phyloP scores from a whole-genome alignment of 2,113 vertebrate genomes.

The Cromileptes altivelis region DNA sequence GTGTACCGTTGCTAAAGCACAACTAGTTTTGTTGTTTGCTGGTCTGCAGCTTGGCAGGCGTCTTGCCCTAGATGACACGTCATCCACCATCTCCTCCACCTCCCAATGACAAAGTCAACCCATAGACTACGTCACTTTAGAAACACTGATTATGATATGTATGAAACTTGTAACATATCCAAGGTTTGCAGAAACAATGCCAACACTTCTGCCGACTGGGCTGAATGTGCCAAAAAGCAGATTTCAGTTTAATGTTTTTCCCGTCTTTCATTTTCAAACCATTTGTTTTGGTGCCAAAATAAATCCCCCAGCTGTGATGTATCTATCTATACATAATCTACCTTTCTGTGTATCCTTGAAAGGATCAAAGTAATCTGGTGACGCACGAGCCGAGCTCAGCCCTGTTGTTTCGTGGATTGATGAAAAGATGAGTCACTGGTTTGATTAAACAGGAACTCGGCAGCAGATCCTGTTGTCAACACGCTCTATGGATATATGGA shows the following conservation, averaged over 20 bases:
- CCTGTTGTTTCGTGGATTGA: slow-evolving; percentile 25
- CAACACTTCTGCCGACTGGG: too few species aligned
- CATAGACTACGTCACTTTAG: too few species aligned
- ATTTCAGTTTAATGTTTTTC: background rate
- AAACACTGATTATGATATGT: too few species aligned
- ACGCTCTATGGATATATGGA: background rate
- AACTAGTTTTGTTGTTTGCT: too few species aligned
- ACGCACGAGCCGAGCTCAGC: slow-evolving; percentile 14
- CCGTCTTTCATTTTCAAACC: background rate
- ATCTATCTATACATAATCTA: background rate
- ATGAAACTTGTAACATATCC: too few species aligned
- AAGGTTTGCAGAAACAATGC: too few species aligned
- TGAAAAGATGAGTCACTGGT: slow-evolving; percentile 62
- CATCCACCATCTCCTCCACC: too few species aligned
- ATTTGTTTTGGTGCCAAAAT: background rate
- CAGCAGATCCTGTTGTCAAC: slow-evolving; percentile 28
- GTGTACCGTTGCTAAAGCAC: too few species aligned
- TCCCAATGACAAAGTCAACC: too few species aligned
- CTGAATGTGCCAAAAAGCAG: too few species aligned
- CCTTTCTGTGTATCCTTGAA: slow-evolving; percentile 26
- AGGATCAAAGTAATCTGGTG: slow-evolving; percentile 56
- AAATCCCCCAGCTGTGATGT: background rate
- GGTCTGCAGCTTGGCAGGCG: too few species aligned
- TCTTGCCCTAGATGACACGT: too few species aligned
- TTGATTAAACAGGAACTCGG: slow-evolving; percentile 29